Percentiles rank a stretch among this genome's conserved stretches.
Conservation (phyloP, 2,113 vertebrate genomes). For the Petroica traversi region DNA sequence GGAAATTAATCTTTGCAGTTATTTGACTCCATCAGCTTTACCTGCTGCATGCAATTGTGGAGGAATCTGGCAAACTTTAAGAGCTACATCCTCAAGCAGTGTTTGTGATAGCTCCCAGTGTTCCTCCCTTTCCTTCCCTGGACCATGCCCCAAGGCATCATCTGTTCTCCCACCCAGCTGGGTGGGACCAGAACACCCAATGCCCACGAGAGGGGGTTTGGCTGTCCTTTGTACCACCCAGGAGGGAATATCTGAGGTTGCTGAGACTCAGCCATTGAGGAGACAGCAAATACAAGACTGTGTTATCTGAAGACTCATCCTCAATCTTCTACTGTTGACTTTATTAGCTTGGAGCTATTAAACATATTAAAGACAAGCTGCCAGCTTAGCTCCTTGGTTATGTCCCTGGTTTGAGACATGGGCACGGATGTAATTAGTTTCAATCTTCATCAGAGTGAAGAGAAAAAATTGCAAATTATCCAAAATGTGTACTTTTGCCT, state of each 20-base stretch:
- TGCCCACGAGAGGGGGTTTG: not conserved
- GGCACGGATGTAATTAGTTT: not conserved
- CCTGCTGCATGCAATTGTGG: conserved; percentile 3
- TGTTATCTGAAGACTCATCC: not conserved
- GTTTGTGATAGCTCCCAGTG: not conserved
- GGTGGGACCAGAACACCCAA: not conserved
- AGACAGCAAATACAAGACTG: not conserved
- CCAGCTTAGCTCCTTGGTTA: not conserved
- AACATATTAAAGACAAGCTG: not conserved
- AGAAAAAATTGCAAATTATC: not conserved
- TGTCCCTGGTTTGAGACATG: not conserved
- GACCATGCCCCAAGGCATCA: not conserved
- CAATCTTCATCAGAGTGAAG: not conserved
- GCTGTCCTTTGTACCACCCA: not conserved
- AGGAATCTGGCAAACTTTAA: not conserved
- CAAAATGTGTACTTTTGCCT: not conserved
- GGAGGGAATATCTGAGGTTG: not conserved
- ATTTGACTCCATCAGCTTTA: not conserved
- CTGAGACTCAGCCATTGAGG: not conserved
- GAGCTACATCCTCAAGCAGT: not conserved
- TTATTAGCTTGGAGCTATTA: not conserved
- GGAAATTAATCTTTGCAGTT: conserved; percentile 41
- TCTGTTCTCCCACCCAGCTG: not conserved
- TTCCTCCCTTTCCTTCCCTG: not conserved
- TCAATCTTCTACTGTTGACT: not conserved